These are phyloP conservation scores for Microctenopoma lineatum DNA, from an alignment of 2,797 vertebrate species.

Conservation along the genomic window DNA sequence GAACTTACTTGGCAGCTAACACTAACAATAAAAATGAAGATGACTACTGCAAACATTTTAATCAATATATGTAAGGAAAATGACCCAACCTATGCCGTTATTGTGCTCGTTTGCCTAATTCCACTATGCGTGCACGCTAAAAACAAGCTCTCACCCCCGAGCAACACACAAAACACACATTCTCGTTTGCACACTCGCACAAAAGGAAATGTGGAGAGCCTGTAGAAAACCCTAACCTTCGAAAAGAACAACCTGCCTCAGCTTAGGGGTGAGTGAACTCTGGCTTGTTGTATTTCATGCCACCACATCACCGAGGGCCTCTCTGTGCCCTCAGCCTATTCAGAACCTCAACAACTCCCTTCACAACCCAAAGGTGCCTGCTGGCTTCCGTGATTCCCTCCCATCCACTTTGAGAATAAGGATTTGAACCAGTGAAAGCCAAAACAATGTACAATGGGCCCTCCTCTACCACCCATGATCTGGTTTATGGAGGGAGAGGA, in stretches of 20 bases:
- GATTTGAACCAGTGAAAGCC: conserved; percentile 72
- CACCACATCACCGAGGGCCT: conserved; percentile 73
- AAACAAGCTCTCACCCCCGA: conserved; percentile 33
- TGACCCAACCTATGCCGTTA: conserved; percentile 14
- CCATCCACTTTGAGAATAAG: conserved; percentile 66
- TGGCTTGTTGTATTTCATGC: conserved; percentile 80
- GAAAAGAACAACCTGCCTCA: conserved; percentile 73
- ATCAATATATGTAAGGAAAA: conserved; percentile 23
- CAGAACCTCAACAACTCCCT: conserved; percentile 62
- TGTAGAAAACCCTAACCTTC: conserved; percentile 48
- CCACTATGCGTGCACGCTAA: conserved; percentile 1
- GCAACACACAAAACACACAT: conserved; percentile 26
- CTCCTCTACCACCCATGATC: conserved; percentile 71
- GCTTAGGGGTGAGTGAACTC: conserved; percentile 71
- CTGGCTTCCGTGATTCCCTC: conserved; percentile 62
- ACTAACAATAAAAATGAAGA: neutral
- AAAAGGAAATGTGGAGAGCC: conserved; percentile 56
- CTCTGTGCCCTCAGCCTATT: conserved; percentile 66
- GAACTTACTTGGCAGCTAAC: neutral
- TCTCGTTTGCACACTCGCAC: conserved; percentile 17
- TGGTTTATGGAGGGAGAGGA: conserved; percentile 71
- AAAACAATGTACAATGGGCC: conserved; percentile 74
- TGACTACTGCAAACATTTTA: conserved; percentile 17
- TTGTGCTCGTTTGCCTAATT: conserved; percentile 27
- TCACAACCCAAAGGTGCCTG: conserved; percentile 67